These are phyloP conservation scores for Taxidea taxus DNA, from an alignment of 2,113 vertebrate genomes.

Conservation along the genomic window DNA sequence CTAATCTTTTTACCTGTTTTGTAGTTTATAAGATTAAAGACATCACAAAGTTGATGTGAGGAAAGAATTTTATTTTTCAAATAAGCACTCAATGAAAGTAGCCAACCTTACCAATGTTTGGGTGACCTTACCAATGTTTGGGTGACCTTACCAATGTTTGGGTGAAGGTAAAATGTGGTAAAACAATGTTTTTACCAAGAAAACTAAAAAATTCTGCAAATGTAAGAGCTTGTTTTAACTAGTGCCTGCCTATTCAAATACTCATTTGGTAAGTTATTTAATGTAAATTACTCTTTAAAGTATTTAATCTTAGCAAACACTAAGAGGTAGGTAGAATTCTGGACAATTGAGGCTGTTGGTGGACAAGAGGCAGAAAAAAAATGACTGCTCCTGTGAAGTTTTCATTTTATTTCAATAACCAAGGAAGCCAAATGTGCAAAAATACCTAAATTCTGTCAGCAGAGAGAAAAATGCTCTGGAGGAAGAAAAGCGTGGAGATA, in stretches of 20 bases:
- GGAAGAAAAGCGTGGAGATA: background rate
- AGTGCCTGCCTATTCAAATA: background rate
- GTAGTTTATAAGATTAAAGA: constrained; percentile 37
- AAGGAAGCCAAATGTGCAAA: background rate
- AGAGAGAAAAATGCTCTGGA: background rate
- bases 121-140: background rate
- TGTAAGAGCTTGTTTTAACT: background rate
- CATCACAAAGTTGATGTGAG: background rate
- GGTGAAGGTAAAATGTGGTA: background rate
- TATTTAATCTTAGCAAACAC: background rate
- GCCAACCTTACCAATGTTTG: background rate
- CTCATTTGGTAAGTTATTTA: background rate
- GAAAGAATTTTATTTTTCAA: background rate
- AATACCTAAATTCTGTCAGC: background rate
- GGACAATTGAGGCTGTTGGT: background rate
- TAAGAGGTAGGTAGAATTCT: background rate
- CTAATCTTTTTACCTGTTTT: background rate
- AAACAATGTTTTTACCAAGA: background rate
- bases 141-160: background rate
- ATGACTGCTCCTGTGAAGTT: background rate
- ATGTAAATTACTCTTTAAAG: background rate
- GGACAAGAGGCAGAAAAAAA: background rate
- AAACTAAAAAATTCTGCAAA: background rate
- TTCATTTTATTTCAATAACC: background rate
- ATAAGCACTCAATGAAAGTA: background rate